A percentile compares a stretch with the other conserved stretches of the same genome.
These are phyloP conservation scores for Tipula confusa DNA, from an alignment of 2,888 invertebrate genomes.

Conservation along the genomic window DNA sequence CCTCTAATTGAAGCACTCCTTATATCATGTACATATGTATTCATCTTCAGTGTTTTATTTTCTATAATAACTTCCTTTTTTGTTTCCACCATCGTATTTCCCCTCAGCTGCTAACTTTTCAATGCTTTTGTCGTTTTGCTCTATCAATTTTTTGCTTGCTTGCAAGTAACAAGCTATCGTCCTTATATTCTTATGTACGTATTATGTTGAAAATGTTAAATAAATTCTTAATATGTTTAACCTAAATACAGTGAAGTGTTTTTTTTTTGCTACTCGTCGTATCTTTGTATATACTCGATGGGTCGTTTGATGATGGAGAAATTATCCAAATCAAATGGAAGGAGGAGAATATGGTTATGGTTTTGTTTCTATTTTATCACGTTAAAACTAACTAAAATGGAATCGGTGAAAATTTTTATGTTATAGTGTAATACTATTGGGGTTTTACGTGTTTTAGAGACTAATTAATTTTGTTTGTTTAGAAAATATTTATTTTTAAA, in stretches of 20 bases:
- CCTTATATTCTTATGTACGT: neutral
- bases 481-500: neutral
- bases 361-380: neutral
- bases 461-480: neutral
- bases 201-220: constrained; percentile 20
- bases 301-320: neutral
- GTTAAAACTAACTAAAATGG: neutral
- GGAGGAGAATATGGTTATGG: neutral
- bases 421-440: neutral
- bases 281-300: neutral
- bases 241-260: neutral
- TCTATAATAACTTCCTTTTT: neutral
- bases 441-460: neutral
- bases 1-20: too few relatives aligned
- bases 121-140: neutral
- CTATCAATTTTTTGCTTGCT: neutral
- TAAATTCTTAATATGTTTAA: constrained; percentile 9
- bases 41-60: neutral
- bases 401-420: neutral
- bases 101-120: neutral
- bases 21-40: neutral
- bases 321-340: neutral
- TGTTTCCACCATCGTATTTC: neutral
- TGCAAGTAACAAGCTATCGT: constrained; percentile 3
- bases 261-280: neutral